These are phyloP conservation scores for Mimas tiliae DNA, from an alignment of 2,888 invertebrate species.

Conservation along the genomic window DNA sequence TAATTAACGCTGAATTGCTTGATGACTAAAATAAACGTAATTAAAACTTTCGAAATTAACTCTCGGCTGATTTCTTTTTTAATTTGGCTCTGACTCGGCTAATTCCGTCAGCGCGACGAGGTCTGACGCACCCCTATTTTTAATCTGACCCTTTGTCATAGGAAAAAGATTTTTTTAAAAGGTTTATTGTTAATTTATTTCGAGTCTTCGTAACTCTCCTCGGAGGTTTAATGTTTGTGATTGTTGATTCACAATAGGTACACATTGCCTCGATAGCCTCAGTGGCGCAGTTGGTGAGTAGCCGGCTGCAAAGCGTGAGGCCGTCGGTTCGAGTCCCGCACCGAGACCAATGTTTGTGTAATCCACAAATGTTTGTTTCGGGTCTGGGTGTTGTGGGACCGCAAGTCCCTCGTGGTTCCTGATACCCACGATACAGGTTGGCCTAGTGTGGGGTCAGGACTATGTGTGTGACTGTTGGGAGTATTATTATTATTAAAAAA, in stretches of 20 bases:
- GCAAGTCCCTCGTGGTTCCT: no score
- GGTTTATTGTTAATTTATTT: constrained; percentile 21
- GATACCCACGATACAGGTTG: no score
- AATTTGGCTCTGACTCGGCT: constrained; percentile 76
- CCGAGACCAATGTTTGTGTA: no score
- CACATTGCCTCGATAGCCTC: no score
- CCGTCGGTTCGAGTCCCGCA: no score
- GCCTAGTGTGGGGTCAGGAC: no score
- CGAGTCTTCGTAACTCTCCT: neutral
- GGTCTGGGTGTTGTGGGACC: no score
- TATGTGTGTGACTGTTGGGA: no score
- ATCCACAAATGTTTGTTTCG: no score
- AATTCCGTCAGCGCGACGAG: constrained; percentile 76
- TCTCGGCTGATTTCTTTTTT: constrained; percentile 82
- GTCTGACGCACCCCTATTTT: constrained; percentile 75
- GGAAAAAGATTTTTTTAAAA: constrained; percentile 47
- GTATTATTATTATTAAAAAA: no score
- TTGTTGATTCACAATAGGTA: neutral
- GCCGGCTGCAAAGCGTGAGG: no score
- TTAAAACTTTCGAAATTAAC: constrained; percentile 82
- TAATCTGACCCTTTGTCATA: constrained; percentile 68
- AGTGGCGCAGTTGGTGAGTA: no score
- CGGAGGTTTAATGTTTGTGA: neutral
- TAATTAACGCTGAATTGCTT: constrained; percentile 71
- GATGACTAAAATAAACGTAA: constrained; percentile 82